Conservation (phyloP, 2,113 vertebrate species). For the Charadrius vociferus region DNA sequence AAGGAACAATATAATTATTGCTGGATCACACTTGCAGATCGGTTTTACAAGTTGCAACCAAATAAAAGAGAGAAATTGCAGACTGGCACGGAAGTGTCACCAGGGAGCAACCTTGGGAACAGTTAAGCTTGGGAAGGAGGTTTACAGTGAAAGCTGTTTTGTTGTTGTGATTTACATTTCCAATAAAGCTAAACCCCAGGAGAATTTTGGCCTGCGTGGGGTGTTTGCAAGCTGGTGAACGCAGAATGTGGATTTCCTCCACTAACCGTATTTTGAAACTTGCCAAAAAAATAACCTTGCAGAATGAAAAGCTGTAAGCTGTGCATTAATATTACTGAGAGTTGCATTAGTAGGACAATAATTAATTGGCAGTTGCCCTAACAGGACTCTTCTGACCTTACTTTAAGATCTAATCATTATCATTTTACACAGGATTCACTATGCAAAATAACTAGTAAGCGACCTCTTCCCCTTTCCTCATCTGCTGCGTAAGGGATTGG, state of each 20-base stretch:
- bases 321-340: background rate
- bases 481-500: background rate
- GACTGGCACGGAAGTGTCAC: background rate
- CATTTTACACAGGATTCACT: background rate
- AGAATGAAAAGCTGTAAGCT: background rate
- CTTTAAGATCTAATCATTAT: background rate
- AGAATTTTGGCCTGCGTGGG: background rate
- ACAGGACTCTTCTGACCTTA: background rate
- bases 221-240: background rate
- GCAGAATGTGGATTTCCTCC: background rate
- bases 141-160: background rate
- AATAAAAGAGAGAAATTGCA: background rate
- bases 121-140: background rate
- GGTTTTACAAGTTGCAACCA: background rate
- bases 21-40: background rate
- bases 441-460: background rate
- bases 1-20: background rate
- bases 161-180: conserved; percentile 2
- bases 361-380: background rate
- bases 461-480: background rate
- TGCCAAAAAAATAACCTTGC: background rate
- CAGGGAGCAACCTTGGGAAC: background rate
- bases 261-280: background rate
- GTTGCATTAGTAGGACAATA: background rate
- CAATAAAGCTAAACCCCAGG: background rate